These are phyloP conservation scores for Caenorhabditis drosophilae DNA, from an alignment of 2,888 invertebrate genomes.

Conservation along the genomic window DNA sequence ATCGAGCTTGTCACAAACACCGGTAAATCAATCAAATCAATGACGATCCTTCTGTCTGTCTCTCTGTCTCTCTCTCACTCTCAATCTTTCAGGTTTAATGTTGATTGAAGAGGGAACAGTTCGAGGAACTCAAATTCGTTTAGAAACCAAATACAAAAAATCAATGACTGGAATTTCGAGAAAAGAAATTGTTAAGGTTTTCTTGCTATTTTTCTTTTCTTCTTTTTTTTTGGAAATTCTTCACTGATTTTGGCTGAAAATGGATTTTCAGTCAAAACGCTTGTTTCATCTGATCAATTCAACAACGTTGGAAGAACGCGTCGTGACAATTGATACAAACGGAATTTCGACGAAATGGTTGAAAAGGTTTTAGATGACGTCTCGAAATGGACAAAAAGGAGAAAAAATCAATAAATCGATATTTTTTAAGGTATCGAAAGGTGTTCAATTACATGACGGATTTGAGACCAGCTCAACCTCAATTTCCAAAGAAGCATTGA, in stretches of 20 bases:
- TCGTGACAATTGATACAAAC: conserved; percentile 37
- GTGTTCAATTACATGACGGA: conserved; percentile 40
- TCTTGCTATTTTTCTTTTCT: not conserved
- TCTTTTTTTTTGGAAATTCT: not conserved
- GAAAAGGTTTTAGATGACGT: too few relatives aligned
- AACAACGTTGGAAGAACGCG: conserved; percentile 53
- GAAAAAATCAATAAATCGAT: too few relatives aligned
- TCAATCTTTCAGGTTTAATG: conserved; percentile 54
- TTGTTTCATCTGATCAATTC: conserved; percentile 46
- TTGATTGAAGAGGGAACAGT: conserved; percentile 64
- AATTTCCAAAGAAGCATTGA: conserved; percentile 3
- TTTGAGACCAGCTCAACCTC: conserved; percentile 14
- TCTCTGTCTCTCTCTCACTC: too few relatives aligned
- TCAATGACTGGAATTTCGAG: conserved; percentile 34
- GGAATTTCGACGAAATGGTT: conserved; percentile 49
- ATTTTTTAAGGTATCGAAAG: conserved; percentile 30
- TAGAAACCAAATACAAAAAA: conserved; percentile 53
- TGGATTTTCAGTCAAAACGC: conserved; percentile 45
- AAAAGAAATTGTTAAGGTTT: conserved; percentile 2
- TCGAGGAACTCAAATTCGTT: conserved; percentile 40
- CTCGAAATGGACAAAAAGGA: too few relatives aligned
- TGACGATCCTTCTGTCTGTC: too few relatives aligned
- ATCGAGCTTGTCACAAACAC: conserved; percentile 62
- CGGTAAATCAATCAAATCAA: conserved; percentile 35
- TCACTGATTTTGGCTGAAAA: not conserved